These are phyloP conservation scores for Limonius californicus DNA, from an alignment of 1,140 invertebrate species.

Conservation along the genomic window DNA sequence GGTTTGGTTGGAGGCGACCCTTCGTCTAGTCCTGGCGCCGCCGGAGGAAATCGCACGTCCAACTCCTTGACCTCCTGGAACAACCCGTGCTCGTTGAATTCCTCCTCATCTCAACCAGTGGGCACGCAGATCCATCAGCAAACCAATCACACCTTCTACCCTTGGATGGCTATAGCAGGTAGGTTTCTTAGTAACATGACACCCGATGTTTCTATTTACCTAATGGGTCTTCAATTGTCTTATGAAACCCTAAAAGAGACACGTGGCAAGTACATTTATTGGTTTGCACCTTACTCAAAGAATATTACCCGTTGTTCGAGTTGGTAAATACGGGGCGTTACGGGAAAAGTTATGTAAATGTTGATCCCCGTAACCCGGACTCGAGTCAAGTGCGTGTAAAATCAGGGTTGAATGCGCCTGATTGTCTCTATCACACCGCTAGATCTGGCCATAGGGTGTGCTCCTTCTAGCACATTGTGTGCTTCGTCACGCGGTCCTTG, in stretches of 20 bases:
- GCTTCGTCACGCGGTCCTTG: constrained; percentile 28
- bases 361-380: constrained; percentile 24
- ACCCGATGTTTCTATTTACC: background rate
- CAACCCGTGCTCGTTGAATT: constrained; percentile 76
- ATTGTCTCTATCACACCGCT: constrained; percentile 29
- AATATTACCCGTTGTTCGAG: background rate
- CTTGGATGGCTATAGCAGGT: constrained; percentile 99
- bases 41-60: constrained; percentile 51
- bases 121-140: constrained; percentile 83
- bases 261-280: background rate
- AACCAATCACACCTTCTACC: constrained; percentile 92
- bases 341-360: constrained; percentile 37
- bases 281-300: background rate
- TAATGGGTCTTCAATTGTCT: background rate
- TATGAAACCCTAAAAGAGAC: background rate
- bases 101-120: constrained; percentile 69
- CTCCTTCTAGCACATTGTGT: constrained; percentile 12
- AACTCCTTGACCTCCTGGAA: constrained; percentile 67
- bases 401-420: constrained; percentile 46
- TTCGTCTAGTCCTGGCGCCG: constrained; percentile 69
- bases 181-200: no score
- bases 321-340: constrained; percentile 17
- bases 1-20: constrained; percentile 68
- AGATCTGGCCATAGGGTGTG: constrained; percentile 19
- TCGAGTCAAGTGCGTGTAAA: constrained; percentile 48